Base-by-base conservation (phyloP, 2,888 invertebrate species). In the Muscina levida region DNA sequence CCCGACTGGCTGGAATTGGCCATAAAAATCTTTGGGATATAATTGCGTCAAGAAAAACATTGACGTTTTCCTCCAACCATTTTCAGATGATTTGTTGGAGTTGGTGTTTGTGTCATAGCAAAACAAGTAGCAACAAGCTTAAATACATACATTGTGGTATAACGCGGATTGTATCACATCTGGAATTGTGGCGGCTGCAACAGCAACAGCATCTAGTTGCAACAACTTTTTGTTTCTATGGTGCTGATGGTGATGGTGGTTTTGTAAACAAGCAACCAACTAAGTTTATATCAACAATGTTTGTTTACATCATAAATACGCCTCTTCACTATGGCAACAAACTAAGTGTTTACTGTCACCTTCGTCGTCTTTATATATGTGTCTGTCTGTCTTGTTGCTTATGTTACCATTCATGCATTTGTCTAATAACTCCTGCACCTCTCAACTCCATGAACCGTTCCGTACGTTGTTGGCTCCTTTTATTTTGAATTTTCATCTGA, bases 291-390 rank as follows among this genome's bases (percentile, higher is more conserved):
- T 59, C 48, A 80, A 56, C 65, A 76, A 70, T 73, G 77, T 70
- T 56, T 66, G 76, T 76, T 80, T 73, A 77, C 72, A 77, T 73
- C 72, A 77, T 42, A 66, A 70, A 77, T 66, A 75, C 74, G 66
- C 75, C 71, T 75, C 78, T 74, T 66, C 51, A 71, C 17, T 66
- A n/a, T n/a, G 10, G 42, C 62, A 62, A 62, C 62, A 59, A 62
- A 62, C 62, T 62, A 42, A 57, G 31, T 3, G n/a, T 1, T 10
- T 13, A 2, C 19, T 19, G 0, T 13, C 42, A 42, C 22, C 39
- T 22, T 10, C 13, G 22, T 22, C 62, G 13, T 22, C 31, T 31
- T 8, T n/a, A n/a, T n/a, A n/a, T n/a, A n/a, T 31, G 31, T 31
- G 31, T 3, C 10, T 10, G 57, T 31, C 17, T 15, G 37, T 31